Percentiles rank a stretch among this genome's conserved stretches.
Conservation (phyloP, 2,797 vertebrate species). For the Pseudopleuronectes americanus region DNA sequence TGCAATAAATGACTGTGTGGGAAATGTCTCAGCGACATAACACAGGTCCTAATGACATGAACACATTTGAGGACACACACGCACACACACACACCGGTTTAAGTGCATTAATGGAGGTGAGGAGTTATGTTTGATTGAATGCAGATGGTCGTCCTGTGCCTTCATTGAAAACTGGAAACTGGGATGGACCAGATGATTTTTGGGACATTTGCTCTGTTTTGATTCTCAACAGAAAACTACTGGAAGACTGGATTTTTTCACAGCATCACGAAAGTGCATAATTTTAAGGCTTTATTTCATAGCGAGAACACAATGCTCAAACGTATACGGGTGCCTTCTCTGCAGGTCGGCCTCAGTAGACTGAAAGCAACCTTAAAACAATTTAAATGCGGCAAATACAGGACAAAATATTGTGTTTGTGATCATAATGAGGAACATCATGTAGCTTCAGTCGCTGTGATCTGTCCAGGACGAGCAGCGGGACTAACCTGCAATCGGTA, state of each 20-base stretch:
- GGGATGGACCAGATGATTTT: conserved; percentile 10
- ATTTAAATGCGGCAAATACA: conserved; percentile 21
- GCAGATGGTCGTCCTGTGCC: conserved; percentile 24
- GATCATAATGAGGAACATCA: not conserved
- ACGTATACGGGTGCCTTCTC: not conserved
- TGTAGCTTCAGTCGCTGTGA: not conserved
- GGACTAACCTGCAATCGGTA: not conserved
- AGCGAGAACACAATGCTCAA: conserved; percentile 1
- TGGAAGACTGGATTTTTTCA: not conserved
- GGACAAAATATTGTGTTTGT: conserved; percentile 10
- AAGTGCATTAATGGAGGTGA: not conserved
- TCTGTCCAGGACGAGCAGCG: not conserved
- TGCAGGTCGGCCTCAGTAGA: conserved; percentile 17
- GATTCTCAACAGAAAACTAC: not conserved
- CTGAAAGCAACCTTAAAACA: conserved; percentile 13
- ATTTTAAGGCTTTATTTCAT: not conserved
- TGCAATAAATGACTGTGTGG: not conserved
- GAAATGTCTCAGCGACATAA: not conserved
- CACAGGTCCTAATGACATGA: not conserved
- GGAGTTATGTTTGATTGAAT: conserved; percentile 34
- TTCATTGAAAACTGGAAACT: conserved; percentile 17
- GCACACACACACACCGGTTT: not conserved
- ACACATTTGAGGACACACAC: not conserved
- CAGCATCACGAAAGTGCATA: too few species aligned
- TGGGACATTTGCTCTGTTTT: conserved; percentile 10